These are phyloP conservation scores for Allacma fusca DNA, from an alignment of 2,888 invertebrate species.

Conservation along the genomic window DNA sequence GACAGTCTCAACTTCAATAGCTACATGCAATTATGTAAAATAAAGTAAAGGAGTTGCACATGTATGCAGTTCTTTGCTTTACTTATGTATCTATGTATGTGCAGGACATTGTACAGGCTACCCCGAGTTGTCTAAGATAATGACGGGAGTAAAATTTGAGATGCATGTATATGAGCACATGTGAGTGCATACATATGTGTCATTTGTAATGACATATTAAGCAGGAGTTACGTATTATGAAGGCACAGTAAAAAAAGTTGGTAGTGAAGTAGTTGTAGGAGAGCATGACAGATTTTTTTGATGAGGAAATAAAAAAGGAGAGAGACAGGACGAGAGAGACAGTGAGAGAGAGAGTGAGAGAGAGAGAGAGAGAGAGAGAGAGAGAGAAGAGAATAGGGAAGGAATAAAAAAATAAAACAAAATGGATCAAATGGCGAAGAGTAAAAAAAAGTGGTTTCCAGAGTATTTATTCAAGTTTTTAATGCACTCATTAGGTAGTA, in stretches of 20 bases:
- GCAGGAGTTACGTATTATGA: too few relatives aligned
- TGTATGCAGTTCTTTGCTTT: too few relatives aligned
- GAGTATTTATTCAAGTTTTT: slow-evolving; percentile 15
- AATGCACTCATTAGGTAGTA: slow-evolving; percentile 21
- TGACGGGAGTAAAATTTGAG: too few relatives aligned
- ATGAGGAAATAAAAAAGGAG: background rate
- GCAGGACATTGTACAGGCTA: too few relatives aligned
- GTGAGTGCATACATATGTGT: too few relatives aligned
- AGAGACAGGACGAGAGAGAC: background rate
- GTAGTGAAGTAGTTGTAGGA: background rate
- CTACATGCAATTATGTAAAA: too few relatives aligned
- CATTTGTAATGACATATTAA: too few relatives aligned
- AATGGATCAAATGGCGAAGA: slow-evolving; percentile 9
- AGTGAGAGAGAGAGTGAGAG: background rate
- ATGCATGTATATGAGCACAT: too few relatives aligned
- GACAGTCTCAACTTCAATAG: too few relatives aligned
- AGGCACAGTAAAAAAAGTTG: background rate
- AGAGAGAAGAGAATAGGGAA: background rate
- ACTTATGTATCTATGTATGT: too few relatives aligned
- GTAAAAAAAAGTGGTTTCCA: slow-evolving; percentile 16
- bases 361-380: background rate
- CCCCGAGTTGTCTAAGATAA: too few relatives aligned
- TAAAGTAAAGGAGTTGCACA: too few relatives aligned
- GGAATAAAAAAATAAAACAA: background rate
- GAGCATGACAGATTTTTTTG: background rate